phyloP scores from a whole-genome alignment of 1,140 invertebrate genomes.

The Frieseomelitta varia region DNA sequence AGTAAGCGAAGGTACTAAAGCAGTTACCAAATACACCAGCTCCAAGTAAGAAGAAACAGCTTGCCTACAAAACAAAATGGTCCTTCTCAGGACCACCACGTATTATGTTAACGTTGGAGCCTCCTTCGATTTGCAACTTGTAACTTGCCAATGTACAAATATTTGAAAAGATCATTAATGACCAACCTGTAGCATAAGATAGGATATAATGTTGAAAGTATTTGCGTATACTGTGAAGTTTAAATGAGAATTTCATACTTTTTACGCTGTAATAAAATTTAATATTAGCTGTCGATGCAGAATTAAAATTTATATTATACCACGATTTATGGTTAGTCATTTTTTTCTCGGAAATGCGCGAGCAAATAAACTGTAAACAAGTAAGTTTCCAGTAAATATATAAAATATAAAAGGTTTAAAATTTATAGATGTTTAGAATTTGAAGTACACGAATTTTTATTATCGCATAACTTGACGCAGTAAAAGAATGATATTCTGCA shows the following conservation, averaged over 20 bases:
- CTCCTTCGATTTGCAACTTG: not conserved
- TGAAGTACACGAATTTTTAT: slow-evolving; percentile 17
- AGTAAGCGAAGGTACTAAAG: slow-evolving; percentile 84
- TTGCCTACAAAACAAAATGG: slow-evolving; percentile 30
- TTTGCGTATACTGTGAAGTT: no score
- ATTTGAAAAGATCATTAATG: not conserved
- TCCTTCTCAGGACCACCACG: slow-evolving; percentile 73
- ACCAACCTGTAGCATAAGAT: not conserved
- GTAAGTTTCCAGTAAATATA: not conserved
- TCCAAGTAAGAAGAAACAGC: slow-evolving; percentile 78
- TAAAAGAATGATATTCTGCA: not conserved
- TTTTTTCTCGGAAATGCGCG: not conserved
- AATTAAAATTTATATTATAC: no score
- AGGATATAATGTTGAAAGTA: not conserved
- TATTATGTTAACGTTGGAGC: not conserved
- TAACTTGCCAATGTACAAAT: no score
- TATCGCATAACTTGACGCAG: not conserved
- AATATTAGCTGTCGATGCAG: no score
- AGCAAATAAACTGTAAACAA: not conserved
- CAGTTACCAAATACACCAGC: slow-evolving; percentile 84
- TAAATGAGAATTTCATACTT: no score
- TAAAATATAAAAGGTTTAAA: not conserved
- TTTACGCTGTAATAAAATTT: no score
- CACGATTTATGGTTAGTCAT: not conserved
- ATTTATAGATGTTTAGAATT: not conserved